Evolutionary conservation across 2,888 invertebrate species (phyloP), one percentile per base, ranked within the genome.

Genomic region (Erebia aethiops): DNA sequence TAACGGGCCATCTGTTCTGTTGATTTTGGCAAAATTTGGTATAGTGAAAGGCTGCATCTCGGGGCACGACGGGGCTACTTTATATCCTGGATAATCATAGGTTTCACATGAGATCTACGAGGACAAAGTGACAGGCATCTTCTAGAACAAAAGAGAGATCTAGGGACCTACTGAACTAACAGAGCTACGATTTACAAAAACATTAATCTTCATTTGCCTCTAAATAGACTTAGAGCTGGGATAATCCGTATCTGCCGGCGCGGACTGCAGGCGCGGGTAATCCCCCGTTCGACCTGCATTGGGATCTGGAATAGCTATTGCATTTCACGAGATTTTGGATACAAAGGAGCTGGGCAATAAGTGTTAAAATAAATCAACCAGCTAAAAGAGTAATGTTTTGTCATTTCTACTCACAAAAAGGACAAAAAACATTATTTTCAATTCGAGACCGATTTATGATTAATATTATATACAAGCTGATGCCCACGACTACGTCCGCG

Each of bases 261-360:
- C 56, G 56, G 56, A 10, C 56, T 49, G 46, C 62, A 62, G 62
- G 66, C 56, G 52, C 14, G n/a, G 43, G 41, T 65, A 66, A 57
- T 66, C 66, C 66, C 52, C 64, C 46, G 49, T 62, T 70, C 67
- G 67, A 70, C 67, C 70, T 64, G 54, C 16, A 54, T n/a, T 52
- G 60, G 60, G 35, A 66, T 62, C 66, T 66, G 26, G 7, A 63
- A 46, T 68, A 63, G 21, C 62, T 51, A 57, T 72, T 60, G 58
- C 67, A 67, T 67, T 69, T 72, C 69, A 67, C 67, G 67, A 66
- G 67, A 69, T 58, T 56, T 65, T 18, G 9, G 54, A 60, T 21
- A 54, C 60, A 71, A 64, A 61, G 63, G 57, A 10, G 54, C 60
- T 56, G 43, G 18, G 11, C 18, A 18, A 54, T 18, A n/a, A n/a